Evolutionary conservation across 2,113 vertebrate species (phyloP), one percentile per base, ranked within the genome.

Genomic region (Zosterops hypoxanthus): DNA sequence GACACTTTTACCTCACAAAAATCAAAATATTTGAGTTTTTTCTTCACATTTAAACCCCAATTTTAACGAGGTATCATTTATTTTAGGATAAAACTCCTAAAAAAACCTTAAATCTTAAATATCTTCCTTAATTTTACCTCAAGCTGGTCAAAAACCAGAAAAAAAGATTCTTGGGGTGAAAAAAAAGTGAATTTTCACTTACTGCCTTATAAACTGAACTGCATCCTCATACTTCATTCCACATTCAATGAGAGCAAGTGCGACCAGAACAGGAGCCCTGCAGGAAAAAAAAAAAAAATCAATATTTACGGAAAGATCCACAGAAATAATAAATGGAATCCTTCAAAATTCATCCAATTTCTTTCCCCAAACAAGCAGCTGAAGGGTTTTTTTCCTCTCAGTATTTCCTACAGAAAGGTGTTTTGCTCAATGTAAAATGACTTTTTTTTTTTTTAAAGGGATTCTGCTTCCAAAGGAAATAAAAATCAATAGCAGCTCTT

Each of bases 151-250:
- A 59, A 50, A 13, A 8, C 22, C 0, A 1, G 42, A 71, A 71
- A 17, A 2, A 69, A 42, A 63, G 25, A 50, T 31, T 42, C 9
- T 18, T 25, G 18, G 15, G 16, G 11, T 9, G 20, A 11, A 7
- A 19, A 60, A 31, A 63, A 2, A 10, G 63, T 11, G 53, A 91
- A 61, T 75, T 81, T 86, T 80, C 87, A 99, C 99, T 98, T 98
- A 99, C 99, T 99, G 99, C 98, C 99, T 98, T 98, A 99, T 99
- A 94, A 99, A 99, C 98, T 99, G 99, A 98, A 99, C 99, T 59
- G 99, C 99, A 83, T 99, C 99, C 97, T 99, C 99, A 10, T 99
- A 99, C 98, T 99, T 99, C 99, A 99, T 99, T 96, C 99, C 99
- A 97, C 97, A 98, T 97, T 99, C 99, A 96, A 99, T 99, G 97